phyloP scores from a whole-genome alignment of 2,797 vertebrate genomes.

The Sebastolobus altivelis region DNA sequence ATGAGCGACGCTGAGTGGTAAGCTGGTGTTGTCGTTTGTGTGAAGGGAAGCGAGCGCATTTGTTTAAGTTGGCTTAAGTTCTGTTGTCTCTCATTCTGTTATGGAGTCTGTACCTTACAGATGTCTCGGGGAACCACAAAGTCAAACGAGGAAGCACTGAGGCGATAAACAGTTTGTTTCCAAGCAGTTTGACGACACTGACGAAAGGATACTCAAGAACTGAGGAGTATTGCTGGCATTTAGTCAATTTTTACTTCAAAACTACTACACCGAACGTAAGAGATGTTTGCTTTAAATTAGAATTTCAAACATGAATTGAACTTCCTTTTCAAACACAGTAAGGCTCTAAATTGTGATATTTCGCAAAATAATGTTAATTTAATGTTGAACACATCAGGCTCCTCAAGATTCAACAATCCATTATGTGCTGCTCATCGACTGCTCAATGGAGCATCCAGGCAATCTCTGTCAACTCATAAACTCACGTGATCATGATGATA shows the following conservation, averaged over 20 bases:
- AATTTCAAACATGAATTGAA: not conserved
- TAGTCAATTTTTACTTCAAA: conserved; percentile 21
- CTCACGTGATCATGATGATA: not conserved
- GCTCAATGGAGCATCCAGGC: not conserved
- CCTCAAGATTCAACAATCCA: not conserved
- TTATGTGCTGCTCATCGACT: not conserved
- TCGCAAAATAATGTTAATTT: not conserved
- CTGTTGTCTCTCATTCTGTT: conserved; percentile 24
- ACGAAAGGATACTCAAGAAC: conserved; percentile 20
- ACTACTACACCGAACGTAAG: not conserved
- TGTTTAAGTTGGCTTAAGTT: conserved; percentile 30
- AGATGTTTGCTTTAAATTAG: conserved; percentile 11
- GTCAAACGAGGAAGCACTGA: conserved; percentile 62
- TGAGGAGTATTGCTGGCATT: conserved; percentile 62
- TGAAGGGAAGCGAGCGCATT: conserved; percentile 41
- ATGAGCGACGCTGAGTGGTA: conserved; percentile 40
- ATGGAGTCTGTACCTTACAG: conserved; percentile 43
- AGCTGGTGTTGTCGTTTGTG: conserved; percentile 70
- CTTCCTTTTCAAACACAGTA: not conserved
- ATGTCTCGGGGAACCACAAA: conserved; percentile 45
- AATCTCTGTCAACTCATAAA: conserved; percentile 18
- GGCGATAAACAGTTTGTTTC: conserved; percentile 37
- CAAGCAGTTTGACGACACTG: conserved; percentile 24
- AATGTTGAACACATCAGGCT: not conserved
- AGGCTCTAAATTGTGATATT: not conserved